A percentile compares a stretch with the other conserved stretches of the same genome.
Evolutionary conservation across 2,797 vertebrate genomes (phyloP).

Genomic region (Acanthurus lineatus): DNA sequence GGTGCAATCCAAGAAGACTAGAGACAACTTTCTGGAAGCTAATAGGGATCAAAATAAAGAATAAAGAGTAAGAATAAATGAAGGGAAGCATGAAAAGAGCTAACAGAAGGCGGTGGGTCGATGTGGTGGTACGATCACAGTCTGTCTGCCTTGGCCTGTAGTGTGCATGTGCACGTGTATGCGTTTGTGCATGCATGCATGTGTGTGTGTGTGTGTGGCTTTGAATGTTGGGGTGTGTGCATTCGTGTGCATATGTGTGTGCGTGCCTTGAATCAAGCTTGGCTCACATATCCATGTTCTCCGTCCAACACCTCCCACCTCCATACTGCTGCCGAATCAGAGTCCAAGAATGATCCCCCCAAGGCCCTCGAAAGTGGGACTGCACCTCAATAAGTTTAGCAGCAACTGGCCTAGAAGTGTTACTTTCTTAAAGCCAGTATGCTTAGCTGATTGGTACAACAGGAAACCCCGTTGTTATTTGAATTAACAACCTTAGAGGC

Average conservation of each 20-base stretch:
- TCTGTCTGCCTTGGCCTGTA: conserved; percentile 74
- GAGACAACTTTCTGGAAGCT: neutral
- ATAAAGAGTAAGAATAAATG: conserved; percentile 8
- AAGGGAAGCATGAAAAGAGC: conserved; percentile 65
- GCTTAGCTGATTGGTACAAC: conserved; percentile 37
- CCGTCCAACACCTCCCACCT: conserved; percentile 77
- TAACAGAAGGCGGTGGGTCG: conserved; percentile 78
- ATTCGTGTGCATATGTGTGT: conserved; percentile 23
- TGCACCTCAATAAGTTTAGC: conserved; percentile 55
- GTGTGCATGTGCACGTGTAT: conserved; percentile 39
- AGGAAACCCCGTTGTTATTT: conserved; percentile 14
- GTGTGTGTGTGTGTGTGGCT: conserved; percentile 19
- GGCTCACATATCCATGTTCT: conserved; percentile 57
- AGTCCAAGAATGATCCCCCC: conserved; percentile 67
- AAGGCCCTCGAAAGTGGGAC: conserved; percentile 58
- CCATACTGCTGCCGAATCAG: conserved; percentile 62
- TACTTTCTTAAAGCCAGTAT: conserved; percentile 24
- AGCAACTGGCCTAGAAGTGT: conserved; percentile 46
- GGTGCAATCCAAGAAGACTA: neutral
- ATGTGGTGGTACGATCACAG: conserved; percentile 64
- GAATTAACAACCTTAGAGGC: conserved; percentile 44
- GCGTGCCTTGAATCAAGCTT: conserved; percentile 59
- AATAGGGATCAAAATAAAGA: neutral
- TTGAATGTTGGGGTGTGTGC: conserved; percentile 26
- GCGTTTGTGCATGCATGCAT: conserved; percentile 15